These are phyloP conservation scores for Danionella dracula DNA, from an alignment of 2,797 vertebrate genomes.

Conservation along the genomic window DNA sequence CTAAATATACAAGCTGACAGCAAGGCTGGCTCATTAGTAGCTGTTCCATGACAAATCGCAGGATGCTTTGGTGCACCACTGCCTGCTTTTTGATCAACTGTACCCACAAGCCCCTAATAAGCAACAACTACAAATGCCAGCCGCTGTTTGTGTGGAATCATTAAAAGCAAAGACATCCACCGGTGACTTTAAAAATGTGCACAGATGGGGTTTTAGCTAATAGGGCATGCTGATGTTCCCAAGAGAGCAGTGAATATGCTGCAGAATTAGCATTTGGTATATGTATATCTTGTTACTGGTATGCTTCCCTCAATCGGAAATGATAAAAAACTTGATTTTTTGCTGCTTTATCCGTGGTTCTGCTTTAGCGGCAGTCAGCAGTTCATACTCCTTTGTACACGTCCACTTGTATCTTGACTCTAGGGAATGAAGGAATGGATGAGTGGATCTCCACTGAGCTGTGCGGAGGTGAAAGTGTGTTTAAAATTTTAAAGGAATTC, in stretches of 20 bases:
- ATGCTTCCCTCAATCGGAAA: not conserved
- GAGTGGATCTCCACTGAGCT: conserved; percentile 14
- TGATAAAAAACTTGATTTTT: conserved; percentile 2
- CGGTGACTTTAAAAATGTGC: conserved; percentile 13
- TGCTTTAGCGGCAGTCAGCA: conserved; percentile 24
- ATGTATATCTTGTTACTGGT: not conserved
- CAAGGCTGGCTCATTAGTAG: conserved; percentile 66
- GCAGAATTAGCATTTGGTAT: conserved; percentile 31
- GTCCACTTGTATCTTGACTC: conserved; percentile 4
- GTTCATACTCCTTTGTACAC: conserved; percentile 6
- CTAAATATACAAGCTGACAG: conserved; percentile 25
- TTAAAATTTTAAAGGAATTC: conserved; percentile 58
- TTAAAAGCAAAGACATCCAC: conserved; percentile 48
- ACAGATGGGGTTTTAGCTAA: conserved; percentile 18
- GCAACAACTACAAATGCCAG: conserved; percentile 49
- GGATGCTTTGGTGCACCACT: conserved; percentile 34
- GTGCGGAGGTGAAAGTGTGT: conserved; percentile 42
- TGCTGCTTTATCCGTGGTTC: conserved; percentile 32
- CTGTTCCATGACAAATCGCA: conserved; percentile 60
- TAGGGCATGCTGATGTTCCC: conserved; percentile 38
- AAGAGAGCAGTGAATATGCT: conserved; percentile 47
- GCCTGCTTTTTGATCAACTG: conserved; percentile 38
- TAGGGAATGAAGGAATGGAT: conserved; percentile 20
- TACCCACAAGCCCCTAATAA: conserved; percentile 61
- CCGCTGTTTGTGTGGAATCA: conserved; percentile 40